Evolutionary conservation across 2,888 invertebrate species (phyloP).

Genomic region (Pterostichus madidus): DNA sequence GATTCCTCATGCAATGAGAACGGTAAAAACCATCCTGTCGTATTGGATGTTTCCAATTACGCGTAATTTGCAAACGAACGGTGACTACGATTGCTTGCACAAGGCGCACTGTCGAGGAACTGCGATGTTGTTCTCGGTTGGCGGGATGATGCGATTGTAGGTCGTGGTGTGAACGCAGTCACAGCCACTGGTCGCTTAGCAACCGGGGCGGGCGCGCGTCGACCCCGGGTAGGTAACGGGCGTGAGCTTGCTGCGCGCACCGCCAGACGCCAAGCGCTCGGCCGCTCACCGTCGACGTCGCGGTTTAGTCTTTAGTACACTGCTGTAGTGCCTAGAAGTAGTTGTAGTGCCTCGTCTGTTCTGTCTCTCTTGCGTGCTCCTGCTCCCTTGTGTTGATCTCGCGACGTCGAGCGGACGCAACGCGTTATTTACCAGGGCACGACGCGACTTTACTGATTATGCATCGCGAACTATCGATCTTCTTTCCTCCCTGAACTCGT

Average conservation of each 20-base stretch:
- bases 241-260: conserved; percentile 45
- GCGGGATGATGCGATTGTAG: conserved; percentile 8
- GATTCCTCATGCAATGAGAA: conserved; percentile 4
- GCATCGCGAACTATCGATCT: conserved; percentile 65
- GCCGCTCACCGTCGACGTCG: conserved; percentile 70
- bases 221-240: conserved; percentile 59
- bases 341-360: conserved; percentile 66
- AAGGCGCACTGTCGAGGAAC: background rate
- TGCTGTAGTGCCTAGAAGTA: conserved; percentile 72
- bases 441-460: conserved; percentile 57
- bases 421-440: conserved; percentile 45
- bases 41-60: conserved; percentile 25
- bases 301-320: conserved; percentile 69
- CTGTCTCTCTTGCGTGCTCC: conserved; percentile 69
- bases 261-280: conserved; percentile 68
- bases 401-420: conserved; percentile 52
- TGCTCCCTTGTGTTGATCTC: conserved; percentile 68
- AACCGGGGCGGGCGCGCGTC: conserved; percentile 69
- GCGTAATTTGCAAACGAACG: conserved; percentile 4
- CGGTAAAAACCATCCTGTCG: conserved; percentile 12
- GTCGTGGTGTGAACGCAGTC: conserved; percentile 66
- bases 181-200: conserved; percentile 73
- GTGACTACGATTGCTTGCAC: background rate
- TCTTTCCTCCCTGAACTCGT: conserved; percentile 61
- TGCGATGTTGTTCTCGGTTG: background rate